A percentile compares a stretch with the other conserved stretches of the same genome.
phyloP scores from a whole-genome alignment of 2,113 vertebrate species.

The Gorsachius goisagi region DNA sequence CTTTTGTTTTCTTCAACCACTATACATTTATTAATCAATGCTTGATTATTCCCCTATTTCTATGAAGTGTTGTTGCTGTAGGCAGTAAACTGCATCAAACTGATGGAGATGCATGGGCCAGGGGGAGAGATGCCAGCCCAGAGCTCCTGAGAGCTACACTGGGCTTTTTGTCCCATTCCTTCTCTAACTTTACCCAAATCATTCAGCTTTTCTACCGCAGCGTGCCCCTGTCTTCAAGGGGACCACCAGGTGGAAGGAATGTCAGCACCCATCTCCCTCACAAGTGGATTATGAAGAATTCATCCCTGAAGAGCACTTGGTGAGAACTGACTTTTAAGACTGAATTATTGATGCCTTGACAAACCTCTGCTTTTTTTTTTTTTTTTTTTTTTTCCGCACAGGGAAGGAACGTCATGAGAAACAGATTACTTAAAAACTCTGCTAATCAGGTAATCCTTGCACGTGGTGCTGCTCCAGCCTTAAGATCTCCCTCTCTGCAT shows the following conservation, averaged over 20 bases:
- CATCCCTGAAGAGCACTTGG: not conserved
- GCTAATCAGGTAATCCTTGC: not conserved
- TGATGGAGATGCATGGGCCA: not conserved
- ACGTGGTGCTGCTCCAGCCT: not conserved
- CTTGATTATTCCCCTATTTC: not conserved
- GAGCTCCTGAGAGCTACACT: not conserved
- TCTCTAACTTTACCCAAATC: not conserved
- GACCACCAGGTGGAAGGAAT: not conserved
- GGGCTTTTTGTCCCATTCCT: not conserved
- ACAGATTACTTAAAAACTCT: not conserved
- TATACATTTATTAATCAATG: not conserved
- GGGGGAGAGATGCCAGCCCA: not conserved
- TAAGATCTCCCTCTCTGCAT: not conserved
- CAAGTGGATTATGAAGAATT: not conserved
- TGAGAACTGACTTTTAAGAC: not conserved
- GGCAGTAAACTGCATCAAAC: not conserved
- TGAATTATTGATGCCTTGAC: not conserved
- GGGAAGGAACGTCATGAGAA: not conserved
- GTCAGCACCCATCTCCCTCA: not conserved
- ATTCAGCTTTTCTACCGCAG: not conserved
- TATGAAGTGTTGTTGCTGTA: not conserved
- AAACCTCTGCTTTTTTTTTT: not conserved
- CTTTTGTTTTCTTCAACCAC: not conserved
- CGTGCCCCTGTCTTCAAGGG: not conserved
- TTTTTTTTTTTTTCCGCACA: not conserved